Conservation (phyloP, 2,113 vertebrate genomes). For the Otus sunia region DNA sequence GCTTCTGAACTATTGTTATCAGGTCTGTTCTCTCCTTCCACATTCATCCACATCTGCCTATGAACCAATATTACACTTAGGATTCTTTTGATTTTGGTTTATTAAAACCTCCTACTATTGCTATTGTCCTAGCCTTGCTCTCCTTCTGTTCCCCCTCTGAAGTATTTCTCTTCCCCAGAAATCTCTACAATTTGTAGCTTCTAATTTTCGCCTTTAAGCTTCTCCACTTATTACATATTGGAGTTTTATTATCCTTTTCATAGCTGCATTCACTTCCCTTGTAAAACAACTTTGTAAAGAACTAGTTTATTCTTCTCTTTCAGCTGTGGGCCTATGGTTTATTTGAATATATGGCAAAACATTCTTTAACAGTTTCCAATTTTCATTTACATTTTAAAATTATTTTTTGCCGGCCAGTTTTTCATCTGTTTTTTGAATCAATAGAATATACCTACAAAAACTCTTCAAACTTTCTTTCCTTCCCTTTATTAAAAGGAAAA, state of each 20-base stretch:
- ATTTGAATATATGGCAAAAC: not conserved
- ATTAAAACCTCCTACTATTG: not conserved
- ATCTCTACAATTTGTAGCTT: not conserved
- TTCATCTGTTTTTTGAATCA: constrained; percentile 20
- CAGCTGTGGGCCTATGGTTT: not conserved
- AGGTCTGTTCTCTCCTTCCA: not conserved
- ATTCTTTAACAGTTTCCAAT: not conserved
- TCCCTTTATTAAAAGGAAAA: constrained; percentile 26
- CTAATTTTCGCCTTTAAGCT: not conserved
- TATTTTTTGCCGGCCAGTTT: not conserved
- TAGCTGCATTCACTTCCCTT: not conserved
- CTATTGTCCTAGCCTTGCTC: not conserved
- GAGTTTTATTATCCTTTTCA: not conserved
- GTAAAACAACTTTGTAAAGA: not conserved
- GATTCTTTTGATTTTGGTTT: not conserved
- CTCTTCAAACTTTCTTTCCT: not conserved
- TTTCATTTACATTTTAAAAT: not conserved
- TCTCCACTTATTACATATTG: not conserved
- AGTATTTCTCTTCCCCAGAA: not conserved
- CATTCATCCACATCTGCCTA: not conserved
- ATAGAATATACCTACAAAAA: not conserved
- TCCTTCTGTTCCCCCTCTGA: not conserved
- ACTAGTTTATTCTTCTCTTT: not conserved
- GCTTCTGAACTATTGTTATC: not conserved
- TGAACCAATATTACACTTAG: not conserved